phyloP scores from a whole-genome alignment of 2,888 invertebrate species.

The Ennomos erosarius region DNA sequence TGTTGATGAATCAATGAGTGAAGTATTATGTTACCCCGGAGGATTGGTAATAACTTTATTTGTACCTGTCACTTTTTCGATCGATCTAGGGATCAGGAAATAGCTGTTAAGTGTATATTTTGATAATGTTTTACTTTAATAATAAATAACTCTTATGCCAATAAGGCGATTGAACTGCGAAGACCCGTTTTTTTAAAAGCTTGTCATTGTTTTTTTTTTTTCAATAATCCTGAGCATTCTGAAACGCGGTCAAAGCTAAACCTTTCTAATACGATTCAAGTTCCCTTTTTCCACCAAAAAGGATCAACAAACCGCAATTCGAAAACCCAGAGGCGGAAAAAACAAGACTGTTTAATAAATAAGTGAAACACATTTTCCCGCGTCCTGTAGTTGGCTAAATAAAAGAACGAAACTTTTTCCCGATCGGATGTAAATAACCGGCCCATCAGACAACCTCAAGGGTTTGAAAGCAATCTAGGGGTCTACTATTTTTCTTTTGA shows the following conservation, averaged over 20 bases:
- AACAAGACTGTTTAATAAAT: slow-evolving; percentile 48
- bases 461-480: slow-evolving; percentile 73
- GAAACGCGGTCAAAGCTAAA: slow-evolving; percentile 20
- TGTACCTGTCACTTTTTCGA: no score
- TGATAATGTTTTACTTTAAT: no score
- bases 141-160: no score
- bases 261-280: slow-evolving; percentile 32
- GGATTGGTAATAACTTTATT: no score
- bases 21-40: no score
- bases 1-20: no score
- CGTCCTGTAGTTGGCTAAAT: slow-evolving; percentile 51
- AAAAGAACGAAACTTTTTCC: slow-evolving; percentile 57
- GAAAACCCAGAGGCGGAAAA: slow-evolving; percentile 42
- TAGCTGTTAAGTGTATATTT: no score
- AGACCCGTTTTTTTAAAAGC: no score
- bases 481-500: slow-evolving; percentile 69
- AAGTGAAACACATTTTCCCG: slow-evolving; percentile 51
- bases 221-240: slow-evolving; percentile 10
- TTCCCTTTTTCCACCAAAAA: slow-evolving; percentile 26
- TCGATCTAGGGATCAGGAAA: no score
- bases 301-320: slow-evolving; percentile 40
- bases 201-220: no score
- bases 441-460: slow-evolving; percentile 68
- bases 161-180: no score
- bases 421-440: slow-evolving; percentile 71